Conservation (phyloP, 1,140 invertebrate species). For the Drosophila ercepeae region DNA sequence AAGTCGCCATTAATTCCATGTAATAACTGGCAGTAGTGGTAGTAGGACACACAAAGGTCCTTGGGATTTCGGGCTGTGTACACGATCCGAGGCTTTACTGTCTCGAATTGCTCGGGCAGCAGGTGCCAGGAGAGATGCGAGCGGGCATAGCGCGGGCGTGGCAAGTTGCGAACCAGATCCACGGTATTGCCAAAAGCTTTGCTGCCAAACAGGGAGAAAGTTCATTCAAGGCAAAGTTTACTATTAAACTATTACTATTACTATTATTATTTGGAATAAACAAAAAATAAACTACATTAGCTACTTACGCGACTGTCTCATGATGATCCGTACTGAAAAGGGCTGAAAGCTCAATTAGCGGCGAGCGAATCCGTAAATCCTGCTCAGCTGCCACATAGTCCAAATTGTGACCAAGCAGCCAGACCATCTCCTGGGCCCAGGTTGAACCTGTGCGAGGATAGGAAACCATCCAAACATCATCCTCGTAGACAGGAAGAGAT, state of each 20-base stretch:
- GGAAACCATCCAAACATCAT: conserved; percentile 92
- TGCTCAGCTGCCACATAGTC: conserved; percentile 90
- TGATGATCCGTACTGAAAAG: conserved; percentile 85
- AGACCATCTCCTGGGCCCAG: conserved; percentile 95
- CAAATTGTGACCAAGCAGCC: conserved; percentile 91
- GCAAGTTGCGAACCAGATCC: conserved; percentile 87
- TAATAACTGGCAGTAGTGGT: conserved; percentile 91
- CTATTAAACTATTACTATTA: neutral
- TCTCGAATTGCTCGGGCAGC: conserved; percentile 87
- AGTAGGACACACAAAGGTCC: conserved; percentile 96
- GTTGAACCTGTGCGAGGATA: conserved; percentile 94
- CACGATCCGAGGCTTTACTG: conserved; percentile 92
- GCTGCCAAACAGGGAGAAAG: conserved; percentile 19
- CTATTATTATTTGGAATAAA: no score
- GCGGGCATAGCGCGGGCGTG: conserved; percentile 90
- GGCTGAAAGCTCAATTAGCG: conserved; percentile 85
- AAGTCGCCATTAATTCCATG: conserved; percentile 89
- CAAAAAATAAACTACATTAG: neutral
- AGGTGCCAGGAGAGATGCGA: conserved; percentile 92
- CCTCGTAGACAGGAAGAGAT: conserved; percentile 87
- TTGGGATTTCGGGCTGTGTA: conserved; percentile 97
- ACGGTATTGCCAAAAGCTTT: conserved; percentile 65
- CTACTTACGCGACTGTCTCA: conserved; percentile 84
- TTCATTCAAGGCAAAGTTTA: no score
- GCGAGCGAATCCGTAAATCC: conserved; percentile 87